Evolutionary conservation across 92 coral and sea anemone genomes (phyloP).

Genomic region (Parazoanthus atlanticus): DNA sequence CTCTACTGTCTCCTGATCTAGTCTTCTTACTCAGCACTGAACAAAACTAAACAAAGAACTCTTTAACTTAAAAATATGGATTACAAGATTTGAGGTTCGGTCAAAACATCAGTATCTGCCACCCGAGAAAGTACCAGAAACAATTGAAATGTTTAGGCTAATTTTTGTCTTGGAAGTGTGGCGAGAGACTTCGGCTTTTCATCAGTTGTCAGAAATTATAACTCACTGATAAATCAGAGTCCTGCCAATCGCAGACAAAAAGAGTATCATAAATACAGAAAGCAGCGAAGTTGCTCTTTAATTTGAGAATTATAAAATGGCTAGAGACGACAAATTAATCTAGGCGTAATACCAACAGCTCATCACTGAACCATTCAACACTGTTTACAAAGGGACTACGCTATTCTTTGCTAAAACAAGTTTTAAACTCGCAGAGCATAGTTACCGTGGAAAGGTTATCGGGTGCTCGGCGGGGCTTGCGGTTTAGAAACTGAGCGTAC

Average conservation of each 20-base stretch:
- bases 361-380: constrained; percentile 53
- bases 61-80: background rate
- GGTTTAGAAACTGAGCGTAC: constrained; percentile 13
- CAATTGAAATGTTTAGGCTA: background rate
- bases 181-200: background rate
- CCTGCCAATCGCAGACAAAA: background rate
- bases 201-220: background rate
- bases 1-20: background rate
- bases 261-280: background rate
- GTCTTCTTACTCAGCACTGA: background rate
- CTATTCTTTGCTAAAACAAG: constrained; percentile 13
- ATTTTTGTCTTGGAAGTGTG: background rate
- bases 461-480: constrained; percentile 7
- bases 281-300: constrained; percentile 6
- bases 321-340: constrained; percentile 65
- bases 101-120: background rate
- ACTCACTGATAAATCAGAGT: background rate
- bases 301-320: constrained; percentile 50
- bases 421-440: constrained; percentile 48
- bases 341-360: constrained; percentile 53
- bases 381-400: constrained; percentile 56
- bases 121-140: background rate
- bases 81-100: constrained; percentile 7
- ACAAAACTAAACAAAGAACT: background rate
- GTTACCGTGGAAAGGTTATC: constrained; percentile 16